Evolutionary conservation across 2,113 vertebrate species (phyloP), one percentile per base, ranked within the genome.

Genomic region (Neofelis nebulosa): DNA sequence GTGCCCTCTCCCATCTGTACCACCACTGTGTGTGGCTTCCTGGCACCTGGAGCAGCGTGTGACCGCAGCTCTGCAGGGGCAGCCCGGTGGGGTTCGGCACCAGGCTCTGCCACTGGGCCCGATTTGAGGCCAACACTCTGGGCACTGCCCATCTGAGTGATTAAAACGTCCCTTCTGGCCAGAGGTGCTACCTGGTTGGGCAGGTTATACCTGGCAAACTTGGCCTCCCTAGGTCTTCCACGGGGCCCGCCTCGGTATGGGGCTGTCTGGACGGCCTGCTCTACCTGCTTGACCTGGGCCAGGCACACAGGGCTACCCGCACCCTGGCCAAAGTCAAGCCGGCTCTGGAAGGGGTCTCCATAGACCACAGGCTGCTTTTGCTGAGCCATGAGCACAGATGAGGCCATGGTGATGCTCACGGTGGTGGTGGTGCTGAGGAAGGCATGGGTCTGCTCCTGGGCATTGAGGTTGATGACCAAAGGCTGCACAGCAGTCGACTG

Each of bases 401-500:
- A 99, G 94, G 99, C 99, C 2, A 99, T 99, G 91, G 99, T 99
- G 92, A 99, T 99, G 96, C 99, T 98, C 6, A 99, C 98, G 3
- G 99, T 99, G 95, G 99, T 99, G 68, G 99, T 98, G 33, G 99
- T 99, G 0, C 99, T 99, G 0, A 99, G 98, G 89, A 99, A 99
- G 91, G 99, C 96, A 0, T 99, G 99, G 12, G 99, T 99, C 98
- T 99, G 99, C 97, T 99, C 99, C 98, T 99, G 99, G 95, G 99
- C 99, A 3, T 99, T 99, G 76, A 99, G 99, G 95, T 99, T 99
- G 98, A 99, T 99, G 83, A 99, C 99, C 92, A 99, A 98, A 83
- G 99, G 99, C 96, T 99, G 99, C 82, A 99, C 99, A 31, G 99
- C 98, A 0, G 99, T 99, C 41, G 99, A 99, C 96, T 99, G 99